phyloP scores from a whole-genome alignment of 2,113 vertebrate species.

The Calyptommatus sinebrachiatus region DNA sequence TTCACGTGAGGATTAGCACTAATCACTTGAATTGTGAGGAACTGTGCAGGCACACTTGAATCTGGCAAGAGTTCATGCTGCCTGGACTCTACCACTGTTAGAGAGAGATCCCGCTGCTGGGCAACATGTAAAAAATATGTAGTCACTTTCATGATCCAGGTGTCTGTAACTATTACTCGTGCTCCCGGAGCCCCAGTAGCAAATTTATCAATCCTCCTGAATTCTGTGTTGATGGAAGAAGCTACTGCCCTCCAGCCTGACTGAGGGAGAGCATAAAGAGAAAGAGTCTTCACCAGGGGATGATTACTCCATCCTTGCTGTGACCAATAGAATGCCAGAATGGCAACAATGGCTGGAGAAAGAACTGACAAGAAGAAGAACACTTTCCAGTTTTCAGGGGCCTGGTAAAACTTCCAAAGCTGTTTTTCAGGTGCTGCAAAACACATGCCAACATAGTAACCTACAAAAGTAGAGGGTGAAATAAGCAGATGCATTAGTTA shows the following conservation, averaged over 20 bases:
- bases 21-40: constrained; percentile 85
- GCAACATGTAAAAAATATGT: constrained; percentile 83
- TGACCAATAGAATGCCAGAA: constrained; percentile 83
- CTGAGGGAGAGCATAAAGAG: constrained; percentile 71
- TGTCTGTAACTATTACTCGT: constrained; percentile 88
- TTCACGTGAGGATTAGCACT: constrained; percentile 76
- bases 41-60: constrained; percentile 82
- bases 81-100: constrained; percentile 83
- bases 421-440: constrained; percentile 86
- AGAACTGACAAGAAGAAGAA: constrained; percentile 74
- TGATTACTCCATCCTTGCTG: constrained; percentile 78
- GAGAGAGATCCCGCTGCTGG: constrained; percentile 84
- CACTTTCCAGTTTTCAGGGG: constrained; percentile 75
- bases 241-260: constrained; percentile 82
- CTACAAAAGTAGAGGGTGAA: constrained; percentile 62
- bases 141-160: constrained; percentile 90
- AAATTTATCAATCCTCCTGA: constrained; percentile 92
- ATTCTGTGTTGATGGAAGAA: constrained; percentile 85
- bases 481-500: neutral
- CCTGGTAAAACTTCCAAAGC: constrained; percentile 72
- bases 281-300: constrained; percentile 76
- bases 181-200: constrained; percentile 83
- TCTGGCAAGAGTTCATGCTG: constrained; percentile 88
- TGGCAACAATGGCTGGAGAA: constrained; percentile 69
- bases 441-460: constrained; percentile 93